phyloP scores from a whole-genome alignment of 1,140 invertebrate genomes.

The Rhyacophila brunnea region DNA sequence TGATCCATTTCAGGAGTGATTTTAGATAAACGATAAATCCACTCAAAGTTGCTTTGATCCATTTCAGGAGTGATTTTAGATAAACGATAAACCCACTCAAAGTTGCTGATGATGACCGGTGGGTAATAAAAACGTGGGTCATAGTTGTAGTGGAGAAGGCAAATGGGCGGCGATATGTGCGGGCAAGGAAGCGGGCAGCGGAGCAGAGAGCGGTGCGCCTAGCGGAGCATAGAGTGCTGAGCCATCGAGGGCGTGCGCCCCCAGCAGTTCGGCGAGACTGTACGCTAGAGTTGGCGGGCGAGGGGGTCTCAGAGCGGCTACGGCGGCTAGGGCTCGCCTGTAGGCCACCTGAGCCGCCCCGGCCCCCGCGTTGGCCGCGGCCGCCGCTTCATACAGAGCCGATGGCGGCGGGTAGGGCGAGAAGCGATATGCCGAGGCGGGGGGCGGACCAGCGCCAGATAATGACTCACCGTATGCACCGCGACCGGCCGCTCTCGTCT shows the following conservation, averaged over 20 bases:
- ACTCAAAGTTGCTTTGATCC: no score
- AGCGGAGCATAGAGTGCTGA: conserved; percentile 36
- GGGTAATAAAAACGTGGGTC: conserved; percentile 59
- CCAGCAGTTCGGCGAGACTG: conserved; percentile 51
- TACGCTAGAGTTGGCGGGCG: conserved; percentile 46
- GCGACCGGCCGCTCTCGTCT: conserved; percentile 87
- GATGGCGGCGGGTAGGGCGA: conserved; percentile 58
- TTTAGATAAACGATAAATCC: no score
- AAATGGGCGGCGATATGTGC: conserved; percentile 46
- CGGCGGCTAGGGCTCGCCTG: conserved; percentile 40
- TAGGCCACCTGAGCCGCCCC: conserved; percentile 38
- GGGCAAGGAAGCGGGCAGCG: conserved; percentile 47
- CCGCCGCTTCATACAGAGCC: conserved; percentile 60
- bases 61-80: no score
- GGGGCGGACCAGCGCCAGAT: conserved; percentile 54
- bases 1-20: no score
- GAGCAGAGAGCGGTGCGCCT: conserved; percentile 45
- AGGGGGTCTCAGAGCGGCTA: conserved; percentile 49
- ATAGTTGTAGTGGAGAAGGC: conserved; percentile 59
- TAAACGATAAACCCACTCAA: no score
- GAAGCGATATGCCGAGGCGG: conserved; percentile 64
- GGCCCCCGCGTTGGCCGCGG: conserved; percentile 49
- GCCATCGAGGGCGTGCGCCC: conserved; percentile 29
- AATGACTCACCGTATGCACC: conserved; percentile 95
- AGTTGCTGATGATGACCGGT: conserved; percentile 49